Base-by-base conservation (phyloP, 2,113 vertebrate species). In the Alosa alosa region DNA sequence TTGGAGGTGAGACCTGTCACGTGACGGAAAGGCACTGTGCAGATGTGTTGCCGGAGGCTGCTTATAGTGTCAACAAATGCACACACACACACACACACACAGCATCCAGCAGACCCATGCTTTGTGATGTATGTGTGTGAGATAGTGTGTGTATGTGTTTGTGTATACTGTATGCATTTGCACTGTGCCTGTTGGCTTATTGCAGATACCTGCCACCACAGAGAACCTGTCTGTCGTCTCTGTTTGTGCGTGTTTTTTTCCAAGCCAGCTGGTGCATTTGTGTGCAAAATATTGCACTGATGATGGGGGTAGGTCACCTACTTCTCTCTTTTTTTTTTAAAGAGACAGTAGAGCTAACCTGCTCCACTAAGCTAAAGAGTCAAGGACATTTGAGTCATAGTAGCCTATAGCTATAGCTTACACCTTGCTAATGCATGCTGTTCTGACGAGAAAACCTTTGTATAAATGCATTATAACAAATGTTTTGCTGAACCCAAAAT, bases 31-130 rank as follows among this genome's bases (percentile, higher is more conserved):
- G 72, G 39, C 72, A 78, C 11, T 36, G 11, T 36, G 13, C 72
- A 39, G 72, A 78, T 78, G 72, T 41, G 72, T 78, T 36, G 31
- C 72, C 31, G 41, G 31, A 78, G 72, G 72, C 72, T 86, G 85
- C 72, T 90, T 90, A 88, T 90, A 85, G 83, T 90, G 89, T 90
- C 88, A 90, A 89, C 89, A 90, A 46, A 82, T 20, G 57, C 41
- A 81, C 83, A 88, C 55, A 39, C 39, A 45, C 17, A 22, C 36
- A 83, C 49, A 84, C 39, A 45, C 31, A 41, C 50, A 83, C 49
- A 84, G 87, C 64, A 81, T 60, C n/a, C 88, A 86, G 83, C 55
- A 85, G 49, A 75, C 17, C 47, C 39, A 72, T 82, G 41, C 20
- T 22, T 45, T 87, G 85, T 83, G 50, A 36, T 85, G 46, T 81